Evolutionary conservation across 1,140 invertebrate genomes (phyloP).

Genomic region (Oreohelix idahoensis): DNA sequence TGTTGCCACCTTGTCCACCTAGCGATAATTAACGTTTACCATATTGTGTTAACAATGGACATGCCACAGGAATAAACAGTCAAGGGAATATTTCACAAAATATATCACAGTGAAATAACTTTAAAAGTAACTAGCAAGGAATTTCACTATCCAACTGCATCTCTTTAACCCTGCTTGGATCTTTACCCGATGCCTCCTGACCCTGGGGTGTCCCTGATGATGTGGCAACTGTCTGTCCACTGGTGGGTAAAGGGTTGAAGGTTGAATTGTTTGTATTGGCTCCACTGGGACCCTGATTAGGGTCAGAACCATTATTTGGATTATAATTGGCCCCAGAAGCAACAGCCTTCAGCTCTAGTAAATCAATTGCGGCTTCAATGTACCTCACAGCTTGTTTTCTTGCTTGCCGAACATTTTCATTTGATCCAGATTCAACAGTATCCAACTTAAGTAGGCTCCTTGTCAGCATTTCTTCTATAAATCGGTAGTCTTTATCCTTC

Average conservation of each 20-base stretch:
- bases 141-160: slow-evolving; percentile 32
- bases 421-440: slow-evolving; percentile 91
- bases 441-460: slow-evolving; percentile 92
- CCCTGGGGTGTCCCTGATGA: not conserved
- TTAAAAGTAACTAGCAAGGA: not conserved
- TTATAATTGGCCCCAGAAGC: slow-evolving; percentile 27
- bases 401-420: slow-evolving; percentile 88
- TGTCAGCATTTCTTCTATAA: slow-evolving; percentile 95
- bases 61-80: not conserved
- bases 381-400: slow-evolving; percentile 89
- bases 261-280: slow-evolving; percentile 14
- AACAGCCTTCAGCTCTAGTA: slow-evolving; percentile 82
- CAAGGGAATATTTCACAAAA: not conserved
- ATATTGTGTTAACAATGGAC: not conserved
- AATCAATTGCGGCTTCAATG: slow-evolving; percentile 88
- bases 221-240: not conserved
- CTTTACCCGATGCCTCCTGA: not conserved
- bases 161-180: slow-evolving; percentile 26
- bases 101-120: not conserved
- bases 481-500: slow-evolving; percentile 88
- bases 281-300: not conserved
- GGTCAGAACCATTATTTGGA: not conserved
- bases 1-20: no score
- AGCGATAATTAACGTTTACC: no score
- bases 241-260: not conserved